Percentiles rank a stretch among this genome's conserved stretches.
phyloP scores from a whole-genome alignment of 2,888 invertebrate genomes.

The Sarcophaga rosellei region DNA sequence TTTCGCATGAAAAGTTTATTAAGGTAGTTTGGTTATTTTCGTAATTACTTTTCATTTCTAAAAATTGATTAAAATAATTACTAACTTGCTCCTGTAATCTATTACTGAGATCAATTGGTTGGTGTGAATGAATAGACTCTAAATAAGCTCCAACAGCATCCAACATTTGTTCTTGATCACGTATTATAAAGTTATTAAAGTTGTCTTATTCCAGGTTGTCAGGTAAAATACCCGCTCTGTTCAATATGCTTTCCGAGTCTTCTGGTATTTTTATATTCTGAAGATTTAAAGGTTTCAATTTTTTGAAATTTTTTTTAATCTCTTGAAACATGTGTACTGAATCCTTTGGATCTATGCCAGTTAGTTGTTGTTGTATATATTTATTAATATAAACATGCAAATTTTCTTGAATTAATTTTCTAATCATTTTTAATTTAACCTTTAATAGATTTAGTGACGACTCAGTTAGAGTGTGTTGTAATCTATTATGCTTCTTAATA shows the following conservation, averaged over 20 bases:
- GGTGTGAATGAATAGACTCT: slow-evolving; percentile 5
- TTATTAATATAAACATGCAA: too few relatives aligned
- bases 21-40: slow-evolving; percentile 23
- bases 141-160: slow-evolving; percentile 4
- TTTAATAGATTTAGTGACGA: too few relatives aligned
- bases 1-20: background rate
- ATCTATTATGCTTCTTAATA: too few relatives aligned
- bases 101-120: background rate
- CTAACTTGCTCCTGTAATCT: background rate
- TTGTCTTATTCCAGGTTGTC: slow-evolving; percentile 13
- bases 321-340: slow-evolving; percentile 14
- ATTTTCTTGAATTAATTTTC: too few relatives aligned
- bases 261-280: slow-evolving; percentile 28
- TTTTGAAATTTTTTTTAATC: slow-evolving; percentile 24
- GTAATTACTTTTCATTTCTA: background rate
- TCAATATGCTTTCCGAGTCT: background rate
- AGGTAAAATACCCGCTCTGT: background rate
- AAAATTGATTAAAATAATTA: background rate
- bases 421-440: too few relatives aligned
- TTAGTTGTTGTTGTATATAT: too few relatives aligned
- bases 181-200: slow-evolving; percentile 7
- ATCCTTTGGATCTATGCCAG: too few relatives aligned
- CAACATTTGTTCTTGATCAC: slow-evolving; percentile 26
- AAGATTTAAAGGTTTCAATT: slow-evolving; percentile 16
- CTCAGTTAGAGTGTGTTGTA: too few relatives aligned